Base-by-base conservation (phyloP, 2,113 vertebrate genomes). In the Lucifuga dentata region DNA sequence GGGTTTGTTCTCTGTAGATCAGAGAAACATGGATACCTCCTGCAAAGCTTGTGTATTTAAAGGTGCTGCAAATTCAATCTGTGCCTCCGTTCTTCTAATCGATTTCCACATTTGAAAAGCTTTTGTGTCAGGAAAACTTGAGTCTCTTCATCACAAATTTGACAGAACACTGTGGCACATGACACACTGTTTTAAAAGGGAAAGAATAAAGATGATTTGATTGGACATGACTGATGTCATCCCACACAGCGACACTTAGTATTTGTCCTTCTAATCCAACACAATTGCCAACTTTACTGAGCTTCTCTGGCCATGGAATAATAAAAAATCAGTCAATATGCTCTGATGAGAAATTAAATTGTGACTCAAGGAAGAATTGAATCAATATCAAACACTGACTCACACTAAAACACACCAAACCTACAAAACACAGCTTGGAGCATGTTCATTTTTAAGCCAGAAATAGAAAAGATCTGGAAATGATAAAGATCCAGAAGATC, bases 291-390 rank as follows among this genome's bases (percentile, higher is more conserved):
- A 8, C 21, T 17, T 40, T 48, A 56, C 41, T 48, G 49, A 4
- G 61, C 38, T 21, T 4, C 10, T 61, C 35, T 53, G 17, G 46
- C 56, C 9, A 39, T 13, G 33, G 26, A 49, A 35, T 36, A 29
- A 29, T 29, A 7, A 3, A 29, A 29, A 29, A 3, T 5, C 26
- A 29, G 26, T 7, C 26, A 29, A 29, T 29, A 7, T 29, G 26
- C 26, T 29, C 26, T 29, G 3, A 3, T 29, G 26, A 29, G 26
- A 29, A 29, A 29, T 29, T 29, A 29, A 29, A 29, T n/a, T n/a
- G n/a, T n/a, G n/a, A n/a, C 26, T 7, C 26, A 29, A 7, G 26
- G 26, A 5, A 29, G 26, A 29, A 29, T 7, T 29, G 26, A 29
- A 29, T 29, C 26, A 29, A 29, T 29, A 29, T 29, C 26, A 29